These are phyloP conservation scores for Brachionus calyciflorus DNA, from an alignment of 1,140 invertebrate species.

Conservation along the genomic window DNA sequence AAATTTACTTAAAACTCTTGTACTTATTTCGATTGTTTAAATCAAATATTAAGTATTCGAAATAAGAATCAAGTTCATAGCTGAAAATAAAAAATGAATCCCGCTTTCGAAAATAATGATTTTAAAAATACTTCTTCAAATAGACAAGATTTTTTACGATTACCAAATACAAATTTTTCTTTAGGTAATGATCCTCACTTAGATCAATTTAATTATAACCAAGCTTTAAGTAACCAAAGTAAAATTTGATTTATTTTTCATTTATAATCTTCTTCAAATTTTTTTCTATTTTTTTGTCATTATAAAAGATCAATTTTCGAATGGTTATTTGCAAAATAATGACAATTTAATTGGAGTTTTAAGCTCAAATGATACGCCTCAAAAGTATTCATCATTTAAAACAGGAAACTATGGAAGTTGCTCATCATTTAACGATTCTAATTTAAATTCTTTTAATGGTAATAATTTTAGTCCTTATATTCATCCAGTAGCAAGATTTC, in stretches of 20 bases:
- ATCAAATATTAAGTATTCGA: conserved; percentile 14
- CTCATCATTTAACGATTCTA: background rate
- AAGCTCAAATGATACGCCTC: background rate
- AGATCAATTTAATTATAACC: background rate
- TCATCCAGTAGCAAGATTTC: background rate
- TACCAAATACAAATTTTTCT: background rate
- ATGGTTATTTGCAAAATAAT: background rate
- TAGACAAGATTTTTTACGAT: conserved; percentile 27
- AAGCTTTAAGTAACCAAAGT: conserved; percentile 5
- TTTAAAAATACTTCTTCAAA: background rate
- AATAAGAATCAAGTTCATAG: background rate
- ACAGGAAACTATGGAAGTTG: background rate
- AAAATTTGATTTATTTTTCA: background rate
- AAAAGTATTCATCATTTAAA: background rate
- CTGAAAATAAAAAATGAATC: too few species aligned
- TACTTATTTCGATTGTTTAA: conserved; percentile 28
- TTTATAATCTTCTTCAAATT: background rate
- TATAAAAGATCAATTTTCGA: conserved; percentile 1
- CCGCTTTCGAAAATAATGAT: background rate
- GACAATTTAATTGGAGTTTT: conserved; percentile 15
- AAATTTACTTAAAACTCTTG: background rate
- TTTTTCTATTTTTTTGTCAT: too few species aligned
- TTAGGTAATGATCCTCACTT: background rate
- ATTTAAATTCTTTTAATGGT: background rate
- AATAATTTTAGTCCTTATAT: background rate